phyloP scores from a whole-genome alignment of 2,888 invertebrate species.

The Lacanobia oleracea region DNA sequence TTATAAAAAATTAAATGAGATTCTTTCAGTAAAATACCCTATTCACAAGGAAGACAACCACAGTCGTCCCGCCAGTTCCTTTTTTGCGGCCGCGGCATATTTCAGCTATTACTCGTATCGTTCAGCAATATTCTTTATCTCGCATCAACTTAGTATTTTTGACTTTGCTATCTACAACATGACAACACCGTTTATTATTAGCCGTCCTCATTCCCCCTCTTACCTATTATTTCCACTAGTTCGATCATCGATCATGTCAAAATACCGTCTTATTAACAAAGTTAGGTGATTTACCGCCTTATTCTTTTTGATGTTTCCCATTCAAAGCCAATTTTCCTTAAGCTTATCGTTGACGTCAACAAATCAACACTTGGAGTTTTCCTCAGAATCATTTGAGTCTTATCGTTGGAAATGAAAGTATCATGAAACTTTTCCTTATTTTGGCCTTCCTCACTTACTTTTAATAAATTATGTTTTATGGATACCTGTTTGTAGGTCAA shows the following conservation, averaged over 20 bases:
- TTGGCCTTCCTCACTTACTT: too few relatives aligned
- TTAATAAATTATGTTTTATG: neutral
- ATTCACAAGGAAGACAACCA: too few relatives aligned
- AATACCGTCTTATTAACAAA: constrained; percentile 7
- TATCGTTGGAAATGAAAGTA: neutral
- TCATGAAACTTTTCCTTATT: constrained; percentile 11
- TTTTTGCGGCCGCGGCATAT: too few relatives aligned
- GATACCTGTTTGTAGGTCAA: neutral
- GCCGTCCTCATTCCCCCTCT: too few relatives aligned
- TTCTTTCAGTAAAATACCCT: too few relatives aligned
- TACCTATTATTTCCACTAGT: neutral
- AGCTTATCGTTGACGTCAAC: constrained; percentile 20
- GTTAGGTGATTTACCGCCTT: neutral
- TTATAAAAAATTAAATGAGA: too few relatives aligned
- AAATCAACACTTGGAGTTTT: neutral
- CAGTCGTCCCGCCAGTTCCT: too few relatives aligned
- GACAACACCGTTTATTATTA: too few relatives aligned
- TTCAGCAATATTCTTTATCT: too few relatives aligned
- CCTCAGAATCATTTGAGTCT: neutral
- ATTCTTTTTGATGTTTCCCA: neutral
- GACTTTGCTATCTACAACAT: too few relatives aligned
- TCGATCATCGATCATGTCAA: neutral
- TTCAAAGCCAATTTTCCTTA: constrained; percentile 36
- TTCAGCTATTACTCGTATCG: too few relatives aligned
- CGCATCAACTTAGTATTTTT: too few relatives aligned